Evolutionary conservation across 2,797 vertebrate species (phyloP).

Genomic region (Sparus aurata): DNA sequence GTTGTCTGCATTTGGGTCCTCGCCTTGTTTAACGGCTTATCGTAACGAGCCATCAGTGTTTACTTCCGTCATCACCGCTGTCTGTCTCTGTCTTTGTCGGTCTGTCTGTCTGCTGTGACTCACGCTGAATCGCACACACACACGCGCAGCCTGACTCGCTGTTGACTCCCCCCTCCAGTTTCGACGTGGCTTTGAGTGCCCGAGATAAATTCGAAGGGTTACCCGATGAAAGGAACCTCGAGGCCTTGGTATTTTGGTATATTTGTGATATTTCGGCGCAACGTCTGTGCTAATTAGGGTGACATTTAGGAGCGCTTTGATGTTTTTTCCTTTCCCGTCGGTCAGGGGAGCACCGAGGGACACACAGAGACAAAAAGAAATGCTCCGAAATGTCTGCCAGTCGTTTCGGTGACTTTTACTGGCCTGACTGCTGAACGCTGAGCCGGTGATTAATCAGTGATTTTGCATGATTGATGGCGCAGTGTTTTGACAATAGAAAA

Average conservation of each 20-base stretch:
- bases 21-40: no score
- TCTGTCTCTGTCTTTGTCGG: conserved; percentile 10
- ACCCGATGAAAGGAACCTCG: conserved; percentile 52
- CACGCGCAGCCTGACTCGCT: conserved; percentile 28
- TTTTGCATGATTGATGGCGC: conserved; percentile 19
- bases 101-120: conserved; percentile 36
- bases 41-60: conserved; percentile 35
- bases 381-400: conserved; percentile 31
- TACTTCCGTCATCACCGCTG: conserved; percentile 19
- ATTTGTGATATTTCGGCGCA: conserved; percentile 68
- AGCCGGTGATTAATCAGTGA: conserved; percentile 23
- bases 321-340: conserved; percentile 57
- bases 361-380: conserved; percentile 12
- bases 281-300: conserved; percentile 75
- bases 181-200: conserved; percentile 38
- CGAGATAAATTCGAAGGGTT: conserved; percentile 54
- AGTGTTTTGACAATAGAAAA: conserved; percentile 19
- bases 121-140: conserved; percentile 49
- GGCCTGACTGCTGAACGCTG: conserved; percentile 20
- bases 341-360: conserved; percentile 41
- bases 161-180: conserved; percentile 41
- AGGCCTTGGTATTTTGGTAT: conserved; percentile 73
- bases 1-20: no score
- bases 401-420: conserved; percentile 20
- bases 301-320: conserved; percentile 77